Conservation (phyloP, 2,888 invertebrate species). For the Drosophila hamatofila region DNA sequence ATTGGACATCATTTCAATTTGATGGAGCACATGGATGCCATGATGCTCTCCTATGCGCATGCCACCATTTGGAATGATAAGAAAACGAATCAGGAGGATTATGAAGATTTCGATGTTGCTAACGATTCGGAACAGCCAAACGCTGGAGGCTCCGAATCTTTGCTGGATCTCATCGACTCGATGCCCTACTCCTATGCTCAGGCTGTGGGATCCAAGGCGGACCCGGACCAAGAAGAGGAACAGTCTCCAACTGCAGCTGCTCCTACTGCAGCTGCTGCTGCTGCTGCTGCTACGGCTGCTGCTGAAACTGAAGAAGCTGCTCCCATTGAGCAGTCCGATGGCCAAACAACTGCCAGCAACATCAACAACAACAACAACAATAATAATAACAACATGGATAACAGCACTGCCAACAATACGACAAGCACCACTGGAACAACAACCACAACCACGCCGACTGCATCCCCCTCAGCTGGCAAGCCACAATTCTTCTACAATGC, state of each 20-base stretch:
- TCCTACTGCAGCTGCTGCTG: not conserved
- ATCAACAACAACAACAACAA: slow-evolving; percentile 27
- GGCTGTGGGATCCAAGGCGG: not conserved
- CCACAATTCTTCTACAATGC: slow-evolving; percentile 68
- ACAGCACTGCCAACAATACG: slow-evolving; percentile 46
- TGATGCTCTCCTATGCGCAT: slow-evolving; percentile 87
- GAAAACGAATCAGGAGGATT: slow-evolving; percentile 35
- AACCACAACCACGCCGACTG: slow-evolving; percentile 17
- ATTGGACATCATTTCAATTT: slow-evolving; percentile 93
- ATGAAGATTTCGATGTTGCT: not conserved
- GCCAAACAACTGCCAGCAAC: slow-evolving; percentile 32
- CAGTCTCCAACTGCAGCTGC: not conserved
- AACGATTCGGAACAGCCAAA: not conserved
- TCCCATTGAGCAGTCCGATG: slow-evolving; percentile 1
- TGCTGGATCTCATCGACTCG: not conserved
- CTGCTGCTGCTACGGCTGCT: not conserved
- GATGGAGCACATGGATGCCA: slow-evolving; percentile 89
- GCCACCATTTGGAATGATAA: slow-evolving; percentile 86
- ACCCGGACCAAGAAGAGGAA: not conserved
- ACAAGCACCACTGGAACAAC: slow-evolving; percentile 31
- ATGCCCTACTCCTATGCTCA: not conserved
- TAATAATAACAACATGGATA: slow-evolving; percentile 28
- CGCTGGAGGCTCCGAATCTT: not conserved
- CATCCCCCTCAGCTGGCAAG: slow-evolving; percentile 34
- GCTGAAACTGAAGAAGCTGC: not conserved